Base-by-base conservation (phyloP, 2,888 invertebrate genomes). In the Caenorhabditis zanzibari region DNA sequence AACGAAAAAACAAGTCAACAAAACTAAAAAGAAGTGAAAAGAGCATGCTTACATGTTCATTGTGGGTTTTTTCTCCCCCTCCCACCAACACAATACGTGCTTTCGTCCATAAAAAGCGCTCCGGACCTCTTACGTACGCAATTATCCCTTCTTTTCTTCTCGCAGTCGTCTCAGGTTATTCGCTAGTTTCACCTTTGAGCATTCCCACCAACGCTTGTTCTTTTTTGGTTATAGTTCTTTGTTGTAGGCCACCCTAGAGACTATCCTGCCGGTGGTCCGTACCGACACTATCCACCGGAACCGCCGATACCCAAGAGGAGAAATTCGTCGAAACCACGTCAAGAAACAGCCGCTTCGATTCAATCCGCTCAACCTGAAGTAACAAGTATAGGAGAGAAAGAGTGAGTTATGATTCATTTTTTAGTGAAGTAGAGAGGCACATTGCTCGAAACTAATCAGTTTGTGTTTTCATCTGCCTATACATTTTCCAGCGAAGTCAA, bases 41-140 rank as follows among this genome's bases (percentile, higher is more conserved):
- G 49, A 71, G 64, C 38, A 68, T 32, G 38, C 24, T 14, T 58
- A 64, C 56, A 64, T 63, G 52, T 71, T 44, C 47, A 54, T 61
- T 63, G 69, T 63, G 69, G 63, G 6, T 38, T 44, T 44, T 3
- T 35, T 19, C 59, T 6, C 54, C 26, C 52, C 19, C 44, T 44
- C 44, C n/a, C 47, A 19, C 47, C 38, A 38, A 63, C 49, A 69
- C 75, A 69, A 77, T 69, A 61, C 61, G 69, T 68, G 69, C 69
- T 76, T 54, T 69, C 47, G 81, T 69, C 74, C 69, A 81, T 74
- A 69, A 74, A 81, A 54, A 75, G 74, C 61, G 58, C 74, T 80
- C 49, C 26, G 66, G 68, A 66, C 35, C 68, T 68, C 80, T 66
- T 61, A 54, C 63, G 74, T 71, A 69, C 74, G 81, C 74, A 81